phyloP scores from a whole-genome alignment of 2,888 invertebrate genomes.

The Diachrysia chrysitis region DNA sequence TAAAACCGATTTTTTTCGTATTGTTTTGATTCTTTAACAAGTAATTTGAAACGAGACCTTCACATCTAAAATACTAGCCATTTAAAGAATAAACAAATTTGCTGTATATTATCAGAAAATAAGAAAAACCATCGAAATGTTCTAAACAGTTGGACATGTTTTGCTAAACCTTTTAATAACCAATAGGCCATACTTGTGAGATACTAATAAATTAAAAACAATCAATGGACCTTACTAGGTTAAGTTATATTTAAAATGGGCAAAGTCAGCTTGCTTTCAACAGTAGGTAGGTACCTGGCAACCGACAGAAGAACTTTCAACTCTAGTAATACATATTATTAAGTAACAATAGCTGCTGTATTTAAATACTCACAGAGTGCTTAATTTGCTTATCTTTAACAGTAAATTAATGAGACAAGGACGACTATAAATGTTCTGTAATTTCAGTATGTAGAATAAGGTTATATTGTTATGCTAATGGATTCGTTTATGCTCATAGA shows the following conservation, averaged over 20 bases:
- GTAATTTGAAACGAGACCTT: constrained; percentile 23
- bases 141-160: too few species aligned
- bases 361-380: background rate
- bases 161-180: too few species aligned
- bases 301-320: background rate
- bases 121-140: background rate
- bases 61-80: constrained; percentile 13
- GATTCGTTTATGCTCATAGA: constrained; percentile 22
- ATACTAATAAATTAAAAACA: too few species aligned
- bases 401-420: constrained; percentile 43
- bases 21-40: constrained; percentile 28
- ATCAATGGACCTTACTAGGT: too few species aligned
- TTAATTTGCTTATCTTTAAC: constrained; percentile 21
- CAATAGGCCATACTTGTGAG: too few species aligned
- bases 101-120: background rate
- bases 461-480: constrained; percentile 49
- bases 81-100: background rate
- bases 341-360: background rate
- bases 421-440: constrained; percentile 40
- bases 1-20: constrained; percentile 31
- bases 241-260: too few species aligned
- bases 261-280: background rate
- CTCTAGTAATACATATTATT: background rate
- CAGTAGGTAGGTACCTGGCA: constrained; percentile 4
- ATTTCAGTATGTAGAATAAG: constrained; percentile 36